Conservation (phyloP, 2,888 invertebrate genomes). For the Tolmerus cingulatus region DNA sequence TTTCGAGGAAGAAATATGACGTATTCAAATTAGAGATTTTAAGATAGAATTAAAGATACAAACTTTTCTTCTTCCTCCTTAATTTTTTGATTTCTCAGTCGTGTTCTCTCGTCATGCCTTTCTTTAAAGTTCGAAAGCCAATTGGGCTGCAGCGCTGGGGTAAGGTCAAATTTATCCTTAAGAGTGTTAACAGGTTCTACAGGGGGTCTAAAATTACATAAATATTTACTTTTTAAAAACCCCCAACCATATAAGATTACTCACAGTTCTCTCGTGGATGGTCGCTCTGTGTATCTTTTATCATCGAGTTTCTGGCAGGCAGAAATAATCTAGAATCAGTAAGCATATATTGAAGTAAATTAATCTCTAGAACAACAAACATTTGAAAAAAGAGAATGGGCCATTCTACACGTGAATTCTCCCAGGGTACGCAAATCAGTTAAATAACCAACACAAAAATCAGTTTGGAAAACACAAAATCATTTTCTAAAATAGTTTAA, state of each 20-base stretch:
- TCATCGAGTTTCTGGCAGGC: constrained; percentile 61
- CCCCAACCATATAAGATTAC: constrained; percentile 48
- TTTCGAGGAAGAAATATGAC: background rate
- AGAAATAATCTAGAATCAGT: constrained; percentile 3
- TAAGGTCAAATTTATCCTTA: constrained; percentile 67
- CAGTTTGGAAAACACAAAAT: no score
- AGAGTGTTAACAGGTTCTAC: constrained; percentile 67
- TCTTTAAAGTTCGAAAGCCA: constrained; percentile 67
- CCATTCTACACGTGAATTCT: no score
- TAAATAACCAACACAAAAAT: no score
- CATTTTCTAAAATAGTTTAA: no score
- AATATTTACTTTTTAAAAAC: constrained; percentile 52
- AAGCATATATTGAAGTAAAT: background rate
- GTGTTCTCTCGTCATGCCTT: constrained; percentile 63
- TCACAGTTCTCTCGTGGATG: constrained; percentile 56
- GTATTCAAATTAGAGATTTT: background rate
- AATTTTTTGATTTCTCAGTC: constrained; percentile 62
- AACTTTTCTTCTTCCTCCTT: constrained; percentile 64
- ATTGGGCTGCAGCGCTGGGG: constrained; percentile 64
- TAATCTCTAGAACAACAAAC: no score
- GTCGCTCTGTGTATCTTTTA: constrained; percentile 57
- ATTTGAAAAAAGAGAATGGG: no score
- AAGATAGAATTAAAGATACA: constrained; percentile 54
- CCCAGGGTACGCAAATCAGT: no score
- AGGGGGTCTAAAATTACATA: constrained; percentile 53